phyloP scores from a whole-genome alignment of 1,140 invertebrate genomes.

The Eumeta japonica region DNA sequence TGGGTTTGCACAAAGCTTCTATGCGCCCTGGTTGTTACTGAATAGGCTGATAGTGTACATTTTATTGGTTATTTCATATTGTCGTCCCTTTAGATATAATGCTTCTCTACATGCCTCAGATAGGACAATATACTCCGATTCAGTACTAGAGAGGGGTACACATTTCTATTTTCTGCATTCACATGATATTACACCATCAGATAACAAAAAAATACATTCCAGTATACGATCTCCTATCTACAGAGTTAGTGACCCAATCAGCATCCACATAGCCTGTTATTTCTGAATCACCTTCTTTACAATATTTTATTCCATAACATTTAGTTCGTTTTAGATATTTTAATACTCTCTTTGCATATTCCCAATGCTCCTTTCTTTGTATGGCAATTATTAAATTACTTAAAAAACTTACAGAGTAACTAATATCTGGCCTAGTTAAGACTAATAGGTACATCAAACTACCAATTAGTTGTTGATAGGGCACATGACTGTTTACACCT shows the following conservation, averaged over 20 bases:
- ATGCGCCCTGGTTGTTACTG: neutral
- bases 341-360: too few relatives aligned
- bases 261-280: conserved; percentile 1
- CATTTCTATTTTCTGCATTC: neutral
- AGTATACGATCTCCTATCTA: conserved; percentile 1
- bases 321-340: too few relatives aligned
- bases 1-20: neutral
- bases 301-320: too few relatives aligned
- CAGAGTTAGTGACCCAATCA: neutral
- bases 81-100: neutral
- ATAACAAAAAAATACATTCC: conserved; percentile 1
- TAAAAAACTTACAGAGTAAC: too few relatives aligned
- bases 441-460: too few relatives aligned
- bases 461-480: too few relatives aligned
- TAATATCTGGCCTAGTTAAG: too few relatives aligned
- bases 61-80: conserved; percentile 1
- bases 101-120: too few relatives aligned
- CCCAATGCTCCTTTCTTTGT: too few relatives aligned
- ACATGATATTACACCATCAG: conserved; percentile 1
- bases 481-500: too few relatives aligned
- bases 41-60: neutral
- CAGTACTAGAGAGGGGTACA: too few relatives aligned
- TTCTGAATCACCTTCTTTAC: too few relatives aligned
- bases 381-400: conserved; percentile 1
- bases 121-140: neutral